A percentile compares a stretch with the other conserved stretches of the same genome.
Evolutionary conservation across 1,140 invertebrate genomes (phyloP).

Genomic region (Drosophila littoralis): DNA sequence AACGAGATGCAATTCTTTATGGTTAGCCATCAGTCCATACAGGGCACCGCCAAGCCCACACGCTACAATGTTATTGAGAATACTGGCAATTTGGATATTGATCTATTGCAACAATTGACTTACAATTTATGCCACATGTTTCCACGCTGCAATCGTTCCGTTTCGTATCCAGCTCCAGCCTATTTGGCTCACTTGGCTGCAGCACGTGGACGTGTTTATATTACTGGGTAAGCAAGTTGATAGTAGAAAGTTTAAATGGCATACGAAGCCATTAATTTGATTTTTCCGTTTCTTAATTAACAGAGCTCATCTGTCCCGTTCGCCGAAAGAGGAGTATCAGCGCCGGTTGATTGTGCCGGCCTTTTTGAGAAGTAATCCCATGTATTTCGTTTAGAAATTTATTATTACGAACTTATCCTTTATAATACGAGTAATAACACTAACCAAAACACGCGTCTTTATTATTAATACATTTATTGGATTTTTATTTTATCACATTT

Average conservation of each 20-base stretch:
- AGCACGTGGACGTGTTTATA: slow-evolving; percentile 89
- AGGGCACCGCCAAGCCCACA: slow-evolving; percentile 94
- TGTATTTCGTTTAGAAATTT: slow-evolving; percentile 77
- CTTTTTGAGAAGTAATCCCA: slow-evolving; percentile 70
- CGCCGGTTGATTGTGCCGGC: slow-evolving; percentile 59
- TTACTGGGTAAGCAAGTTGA: slow-evolving; percentile 78
- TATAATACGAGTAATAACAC: too few relatives aligned
- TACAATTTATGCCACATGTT: slow-evolving; percentile 96
- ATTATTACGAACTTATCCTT: neutral
- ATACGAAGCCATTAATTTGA: neutral
- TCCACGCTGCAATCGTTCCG: slow-evolving; percentile 92
- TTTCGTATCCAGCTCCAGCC: slow-evolving; percentile 96
- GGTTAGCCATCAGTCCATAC: slow-evolving; percentile 88
- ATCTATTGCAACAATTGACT: slow-evolving; percentile 92
- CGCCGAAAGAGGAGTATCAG: slow-evolving; percentile 59
- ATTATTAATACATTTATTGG: slow-evolving; percentile 26
- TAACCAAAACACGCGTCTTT: neutral
- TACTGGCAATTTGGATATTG: slow-evolving; percentile 89
- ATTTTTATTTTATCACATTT: slow-evolving; percentile 63
- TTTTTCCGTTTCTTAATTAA: neutral
- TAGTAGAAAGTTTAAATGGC: neutral
- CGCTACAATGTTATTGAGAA: slow-evolving; percentile 95
- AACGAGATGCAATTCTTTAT: slow-evolving; percentile 94
- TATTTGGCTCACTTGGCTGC: slow-evolving; percentile 98
- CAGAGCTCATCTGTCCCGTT: slow-evolving; percentile 14